A percentile compares a stretch with the other conserved stretches of the same genome.
phyloP scores from a whole-genome alignment of 1,140 invertebrate species.

The Gryllus bimaculatus region DNA sequence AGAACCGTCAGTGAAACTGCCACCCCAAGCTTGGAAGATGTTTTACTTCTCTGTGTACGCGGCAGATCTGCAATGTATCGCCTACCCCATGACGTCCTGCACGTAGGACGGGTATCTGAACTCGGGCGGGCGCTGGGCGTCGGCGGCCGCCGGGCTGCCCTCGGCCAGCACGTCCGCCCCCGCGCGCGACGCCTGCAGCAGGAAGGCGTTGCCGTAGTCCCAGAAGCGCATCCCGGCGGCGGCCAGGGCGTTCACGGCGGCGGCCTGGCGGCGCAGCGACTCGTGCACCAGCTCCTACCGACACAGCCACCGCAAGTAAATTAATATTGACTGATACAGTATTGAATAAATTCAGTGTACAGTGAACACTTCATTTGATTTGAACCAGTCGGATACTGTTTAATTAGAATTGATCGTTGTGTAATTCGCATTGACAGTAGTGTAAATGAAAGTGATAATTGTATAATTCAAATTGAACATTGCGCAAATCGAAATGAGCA shows the following conservation, averaged over 20 bases:
- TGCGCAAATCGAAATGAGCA: too few species aligned
- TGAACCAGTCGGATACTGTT: too few species aligned
- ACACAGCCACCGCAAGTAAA: too few species aligned
- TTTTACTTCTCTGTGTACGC: background rate
- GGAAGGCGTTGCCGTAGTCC: conserved; percentile 64
- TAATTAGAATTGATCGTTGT: too few species aligned
- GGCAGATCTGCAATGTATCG: background rate
- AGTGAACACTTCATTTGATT: too few species aligned
- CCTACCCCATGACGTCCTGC: conserved; percentile 59
- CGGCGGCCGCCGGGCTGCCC: conserved; percentile 21
- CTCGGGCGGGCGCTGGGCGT: conserved; percentile 29
- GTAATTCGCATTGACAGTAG: too few species aligned
- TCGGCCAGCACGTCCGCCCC: conserved; percentile 40
- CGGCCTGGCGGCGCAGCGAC: conserved; percentile 50
- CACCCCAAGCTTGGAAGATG: background rate
- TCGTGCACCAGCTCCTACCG: conserved; percentile 45
- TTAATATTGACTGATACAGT: too few species aligned
- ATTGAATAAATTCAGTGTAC: too few species aligned
- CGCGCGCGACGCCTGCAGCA: conserved; percentile 53
- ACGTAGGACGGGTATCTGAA: conserved; percentile 61
- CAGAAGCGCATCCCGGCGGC: conserved; percentile 52
- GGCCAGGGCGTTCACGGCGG: conserved; percentile 49
- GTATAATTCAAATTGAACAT: too few species aligned
- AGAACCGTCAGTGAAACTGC: background rate
- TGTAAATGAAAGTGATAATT: too few species aligned